Base-by-base conservation (phyloP, 2,113 vertebrate species). In the Osmerus eperlanus region DNA sequence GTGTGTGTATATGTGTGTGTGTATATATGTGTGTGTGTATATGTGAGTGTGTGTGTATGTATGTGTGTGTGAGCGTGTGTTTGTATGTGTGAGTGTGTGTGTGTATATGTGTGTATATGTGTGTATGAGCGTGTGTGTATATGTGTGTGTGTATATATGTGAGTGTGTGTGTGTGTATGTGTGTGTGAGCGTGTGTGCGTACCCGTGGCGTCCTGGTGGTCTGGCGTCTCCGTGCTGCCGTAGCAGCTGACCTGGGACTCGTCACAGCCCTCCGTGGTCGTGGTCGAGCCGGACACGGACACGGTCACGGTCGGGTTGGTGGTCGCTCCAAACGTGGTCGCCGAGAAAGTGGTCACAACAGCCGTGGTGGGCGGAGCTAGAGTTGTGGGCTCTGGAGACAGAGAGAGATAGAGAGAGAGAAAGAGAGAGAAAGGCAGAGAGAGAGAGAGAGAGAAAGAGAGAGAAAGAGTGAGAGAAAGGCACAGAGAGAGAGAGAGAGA, bases 171-270 rank as follows among this genome's bases (percentile, higher is more conserved):
- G 7, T 47, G 41, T 36, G 3, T 36, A 5, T 68, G 63, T 65
- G 23, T 65, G 63, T 41, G 58, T 55, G 47, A 28, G 25, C 25
- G 9, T 47, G 9, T 47, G 86, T 91, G 83, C 89, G 89, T 91
- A 95, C 94, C 94, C 94, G 93, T 91, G 85, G 91, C 86, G 85
- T 93, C 92, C 92, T 92, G 91, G 91, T 92, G 92, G 88, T 94
- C 93, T 90, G 91, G 92, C 89, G 92, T 93, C 85, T 91, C 93
- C 74, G 92, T 29, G 15, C 14, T 16, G 25, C 62, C 93, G 92
- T 93, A 92, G 85, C 94, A 95, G 88, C 88, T 92, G 67, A 89
- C 91, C 76, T 91, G 91, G 71, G 94, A 92, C 0, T 92, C 92
- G 19, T 94, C 92, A 74, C 94, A 94, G 18, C 94, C 93, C 21